phyloP scores from a whole-genome alignment of 1,140 invertebrate species.

The Hydropsyche tenuis region DNA sequence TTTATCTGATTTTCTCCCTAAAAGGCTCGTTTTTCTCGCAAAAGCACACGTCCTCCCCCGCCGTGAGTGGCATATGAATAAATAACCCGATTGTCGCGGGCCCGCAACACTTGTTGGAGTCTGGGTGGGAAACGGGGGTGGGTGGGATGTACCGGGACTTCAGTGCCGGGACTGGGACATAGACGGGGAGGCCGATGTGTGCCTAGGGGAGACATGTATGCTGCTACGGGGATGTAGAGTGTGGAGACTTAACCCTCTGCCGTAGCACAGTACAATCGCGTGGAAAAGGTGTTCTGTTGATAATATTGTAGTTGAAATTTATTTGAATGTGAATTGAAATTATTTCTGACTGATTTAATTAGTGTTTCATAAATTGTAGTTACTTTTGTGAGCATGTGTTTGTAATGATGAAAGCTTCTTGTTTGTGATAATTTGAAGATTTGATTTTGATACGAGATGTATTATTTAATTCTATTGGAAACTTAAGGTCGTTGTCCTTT shows the following conservation, averaged over 20 bases:
- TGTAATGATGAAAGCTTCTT: too few species aligned
- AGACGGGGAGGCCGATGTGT: constrained; percentile 30
- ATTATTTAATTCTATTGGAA: too few species aligned
- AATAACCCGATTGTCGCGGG: constrained; percentile 48
- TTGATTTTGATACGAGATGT: too few species aligned
- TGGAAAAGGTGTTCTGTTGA: constrained; percentile 21
- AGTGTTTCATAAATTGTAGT: too few species aligned
- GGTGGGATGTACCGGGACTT: constrained; percentile 13
- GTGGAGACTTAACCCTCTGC: constrained; percentile 42
- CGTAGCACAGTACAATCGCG: not conserved
- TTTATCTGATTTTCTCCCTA: constrained; percentile 23
- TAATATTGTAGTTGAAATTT: too few species aligned
- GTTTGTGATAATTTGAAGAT: too few species aligned
- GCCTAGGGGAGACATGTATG: constrained; percentile 22
- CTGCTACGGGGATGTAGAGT: constrained; percentile 44
- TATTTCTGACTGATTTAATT: too few species aligned
- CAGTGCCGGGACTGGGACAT: constrained; percentile 31
- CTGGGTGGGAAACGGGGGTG: constrained; percentile 12
- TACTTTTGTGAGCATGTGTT: too few species aligned
- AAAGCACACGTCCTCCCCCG: constrained; percentile 27
- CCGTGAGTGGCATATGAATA: constrained; percentile 45
- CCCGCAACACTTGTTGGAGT: constrained; percentile 44
- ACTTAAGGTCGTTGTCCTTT: too few species aligned
- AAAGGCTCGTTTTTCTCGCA: constrained; percentile 32
- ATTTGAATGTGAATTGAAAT: too few species aligned